Percentiles rank a stretch among this genome's conserved stretches.
These are phyloP conservation scores for Syrphus vitripennis DNA, from an alignment of 2,888 invertebrate genomes.

Conservation along the genomic window DNA sequence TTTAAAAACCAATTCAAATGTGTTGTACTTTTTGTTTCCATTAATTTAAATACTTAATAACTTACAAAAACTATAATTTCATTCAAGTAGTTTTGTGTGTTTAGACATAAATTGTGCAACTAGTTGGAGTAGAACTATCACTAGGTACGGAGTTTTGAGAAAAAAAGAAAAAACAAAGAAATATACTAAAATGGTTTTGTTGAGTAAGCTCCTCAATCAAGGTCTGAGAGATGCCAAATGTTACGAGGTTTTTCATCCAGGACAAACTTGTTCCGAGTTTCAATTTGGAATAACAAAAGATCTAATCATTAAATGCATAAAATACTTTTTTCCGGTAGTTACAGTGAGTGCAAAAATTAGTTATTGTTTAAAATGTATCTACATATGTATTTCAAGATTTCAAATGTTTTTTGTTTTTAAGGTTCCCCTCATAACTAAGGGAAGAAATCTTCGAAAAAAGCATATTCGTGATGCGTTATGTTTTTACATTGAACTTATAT, in stretches of 20 bases:
- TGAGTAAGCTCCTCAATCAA: constrained; percentile 74
- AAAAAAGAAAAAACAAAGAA: too few relatives aligned
- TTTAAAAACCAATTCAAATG: background rate
- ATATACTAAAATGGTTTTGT: constrained; percentile 73
- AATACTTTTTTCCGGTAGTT: constrained; percentile 75
- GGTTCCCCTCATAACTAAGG: constrained; percentile 72
- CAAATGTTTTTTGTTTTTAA: constrained; percentile 21
- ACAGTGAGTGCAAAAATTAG: constrained; percentile 71
- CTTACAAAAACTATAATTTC: background rate
- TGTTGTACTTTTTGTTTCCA: background rate
- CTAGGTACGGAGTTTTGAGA: background rate
- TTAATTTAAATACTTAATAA: background rate
- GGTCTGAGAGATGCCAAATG: constrained; percentile 71
- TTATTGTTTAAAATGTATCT: background rate
- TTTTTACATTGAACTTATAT: constrained; percentile 72
- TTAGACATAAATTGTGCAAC: background rate
- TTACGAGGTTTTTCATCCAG: constrained; percentile 74
- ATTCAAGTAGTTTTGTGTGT: background rate
- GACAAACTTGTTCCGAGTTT: constrained; percentile 71
- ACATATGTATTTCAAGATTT: background rate
- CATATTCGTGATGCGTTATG: constrained; percentile 68
- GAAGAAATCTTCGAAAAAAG: constrained; percentile 54
- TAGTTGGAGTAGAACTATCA: constrained; percentile 12
- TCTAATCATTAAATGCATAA: constrained; percentile 72
- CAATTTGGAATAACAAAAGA: constrained; percentile 53